Percentiles rank a stretch among this genome's conserved stretches.
Evolutionary conservation across 2,888 invertebrate genomes (phyloP).

Genomic region (Adineta ricciae): DNA sequence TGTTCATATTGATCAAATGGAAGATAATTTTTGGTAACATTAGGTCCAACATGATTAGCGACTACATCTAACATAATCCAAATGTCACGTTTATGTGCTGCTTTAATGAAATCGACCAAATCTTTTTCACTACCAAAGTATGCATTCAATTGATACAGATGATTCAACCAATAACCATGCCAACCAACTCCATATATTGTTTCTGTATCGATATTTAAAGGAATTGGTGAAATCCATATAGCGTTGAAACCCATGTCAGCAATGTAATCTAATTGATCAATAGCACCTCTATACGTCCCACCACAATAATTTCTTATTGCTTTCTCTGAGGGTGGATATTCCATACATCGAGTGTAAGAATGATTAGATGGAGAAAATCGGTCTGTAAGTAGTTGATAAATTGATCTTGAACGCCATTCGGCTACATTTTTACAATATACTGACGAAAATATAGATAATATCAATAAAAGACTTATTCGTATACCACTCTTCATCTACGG

Average conservation of each 20-base stretch:
- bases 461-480: not conserved
- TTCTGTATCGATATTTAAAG: slow-evolving; percentile 35
- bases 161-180: slow-evolving; percentile 39
- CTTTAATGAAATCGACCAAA: slow-evolving; percentile 35
- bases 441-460: not conserved
- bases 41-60: slow-evolving; percentile 38
- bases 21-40: slow-evolving; percentile 35
- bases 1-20: slow-evolving; percentile 37
- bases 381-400: slow-evolving; percentile 37
- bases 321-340: slow-evolving; percentile 32
- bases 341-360: not conserved
- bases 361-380: slow-evolving; percentile 35
- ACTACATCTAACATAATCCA: slow-evolving; percentile 40
- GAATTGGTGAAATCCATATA: slow-evolving; percentile 39
- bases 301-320: slow-evolving; percentile 37
- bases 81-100: slow-evolving; percentile 37
- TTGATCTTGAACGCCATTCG: slow-evolving; percentile 29
- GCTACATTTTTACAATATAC: slow-evolving; percentile 16
- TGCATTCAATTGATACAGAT: slow-evolving; percentile 36
- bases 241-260: slow-evolving; percentile 37
- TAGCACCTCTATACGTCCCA: slow-evolving; percentile 37
- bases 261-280: slow-evolving; percentile 37
- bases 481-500: too few species aligned
- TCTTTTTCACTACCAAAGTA: slow-evolving; percentile 37
- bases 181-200: slow-evolving; percentile 34